Conservation (phyloP, 2,888 invertebrate species). For the Drosophila neotestacea region DNA sequence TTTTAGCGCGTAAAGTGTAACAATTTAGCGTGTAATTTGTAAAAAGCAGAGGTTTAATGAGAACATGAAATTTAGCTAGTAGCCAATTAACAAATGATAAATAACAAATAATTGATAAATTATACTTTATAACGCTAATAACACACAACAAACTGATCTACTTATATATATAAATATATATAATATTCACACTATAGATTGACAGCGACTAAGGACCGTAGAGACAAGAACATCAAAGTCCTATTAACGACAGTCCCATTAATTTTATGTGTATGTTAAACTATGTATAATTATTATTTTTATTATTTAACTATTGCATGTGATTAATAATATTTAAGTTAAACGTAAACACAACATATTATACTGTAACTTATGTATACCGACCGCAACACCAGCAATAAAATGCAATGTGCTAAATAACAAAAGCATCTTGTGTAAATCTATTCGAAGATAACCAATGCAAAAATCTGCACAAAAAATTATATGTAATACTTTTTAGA, state of each 20-base stretch:
- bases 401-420: constrained; percentile 38
- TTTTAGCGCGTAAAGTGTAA: constrained; percentile 72
- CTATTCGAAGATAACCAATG: constrained; percentile 63
- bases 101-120: constrained; percentile 13
- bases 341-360: constrained; percentile 77
- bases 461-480: constrained; percentile 69
- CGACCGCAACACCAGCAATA: constrained; percentile 47
- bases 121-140: constrained; percentile 35
- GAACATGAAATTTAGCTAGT: constrained; percentile 80
- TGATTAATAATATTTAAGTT: constrained; percentile 84
- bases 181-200: constrained; percentile 33
- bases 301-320: constrained; percentile 83
- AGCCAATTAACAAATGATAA: constrained; percentile 71
- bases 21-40: constrained; percentile 73
- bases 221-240: constrained; percentile 9
- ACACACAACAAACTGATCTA: constrained; percentile 64
- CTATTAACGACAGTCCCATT: constrained; percentile 9
- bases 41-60: constrained; percentile 72
- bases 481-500: constrained; percentile 74
- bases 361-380: constrained; percentile 79
- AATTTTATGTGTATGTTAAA: constrained; percentile 59
- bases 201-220: constrained; percentile 32
- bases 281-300: constrained; percentile 79
- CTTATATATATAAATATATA: constrained; percentile 42
- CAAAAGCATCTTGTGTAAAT: constrained; percentile 51